Evolutionary conservation across 2,888 invertebrate genomes (phyloP).

Genomic region (Clivina fossor): DNA sequence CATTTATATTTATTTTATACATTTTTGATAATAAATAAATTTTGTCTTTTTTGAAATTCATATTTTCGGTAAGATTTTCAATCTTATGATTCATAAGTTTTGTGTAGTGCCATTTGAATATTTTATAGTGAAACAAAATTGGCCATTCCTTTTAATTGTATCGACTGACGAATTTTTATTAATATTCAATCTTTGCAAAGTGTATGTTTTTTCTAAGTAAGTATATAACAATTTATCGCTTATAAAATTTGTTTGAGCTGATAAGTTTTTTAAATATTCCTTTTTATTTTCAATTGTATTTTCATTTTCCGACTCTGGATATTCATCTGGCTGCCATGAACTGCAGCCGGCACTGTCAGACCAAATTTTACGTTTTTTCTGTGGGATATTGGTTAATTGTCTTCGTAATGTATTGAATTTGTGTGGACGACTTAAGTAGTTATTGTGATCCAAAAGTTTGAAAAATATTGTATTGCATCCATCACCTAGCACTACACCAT

Average conservation of each 20-base stretch:
- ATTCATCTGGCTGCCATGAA: slow-evolving; percentile 11
- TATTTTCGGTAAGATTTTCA: not conserved
- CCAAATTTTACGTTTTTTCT: not conserved
- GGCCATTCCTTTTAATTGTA: not conserved
- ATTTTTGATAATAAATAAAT: not conserved
- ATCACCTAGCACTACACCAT: slow-evolving; percentile 4
- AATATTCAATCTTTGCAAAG: slow-evolving; percentile 6
- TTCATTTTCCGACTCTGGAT: slow-evolving; percentile 10
- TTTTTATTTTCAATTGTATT: no score
- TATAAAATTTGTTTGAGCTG: not conserved
- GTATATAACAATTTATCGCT: not conserved
- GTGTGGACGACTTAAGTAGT: slow-evolving; percentile 6
- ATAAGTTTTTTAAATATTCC: slow-evolving; percentile 1
- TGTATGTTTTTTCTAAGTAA: not conserved
- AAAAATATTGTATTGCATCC: not conserved
- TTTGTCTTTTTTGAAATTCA: not conserved
- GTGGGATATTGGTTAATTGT: not conserved
- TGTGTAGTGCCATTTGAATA: slow-evolving; percentile 7
- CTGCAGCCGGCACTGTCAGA: not conserved
- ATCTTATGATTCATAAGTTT: slow-evolving; percentile 9
- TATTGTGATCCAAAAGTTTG: slow-evolving; percentile 7
- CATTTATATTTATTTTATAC: slow-evolving; percentile 3
- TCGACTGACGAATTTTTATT: slow-evolving; percentile 2
- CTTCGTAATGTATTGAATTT: not conserved
- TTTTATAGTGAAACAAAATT: slow-evolving; percentile 1